Evolutionary conservation across 2,888 invertebrate genomes (phyloP), one percentile per base, ranked within the genome.

Genomic region (Amblyjoppa proteus): DNA sequence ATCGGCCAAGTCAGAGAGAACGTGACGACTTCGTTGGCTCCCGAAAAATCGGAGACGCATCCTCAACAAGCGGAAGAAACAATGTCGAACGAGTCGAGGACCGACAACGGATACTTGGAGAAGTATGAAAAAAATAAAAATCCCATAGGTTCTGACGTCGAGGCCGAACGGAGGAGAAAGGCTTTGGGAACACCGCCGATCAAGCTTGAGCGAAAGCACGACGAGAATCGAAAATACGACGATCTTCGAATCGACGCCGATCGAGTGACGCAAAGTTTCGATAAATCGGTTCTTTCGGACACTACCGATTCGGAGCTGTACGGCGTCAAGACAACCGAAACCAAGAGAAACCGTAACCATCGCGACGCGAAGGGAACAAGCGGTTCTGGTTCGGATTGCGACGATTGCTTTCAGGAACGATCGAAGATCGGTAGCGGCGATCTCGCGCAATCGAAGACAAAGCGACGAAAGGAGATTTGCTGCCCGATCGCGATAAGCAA

Each of bases 301-400:
- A 83, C 83, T 2, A 82, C 81, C 7, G 84, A 87, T 49, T 87
- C 85, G 16, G 87, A 87, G 34, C 68, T 80, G 25, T 83, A 80
- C 51, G 69, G 64, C 28, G 25, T 75, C 5, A 73, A 76, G 13
- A 25, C 28, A 11, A 73, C 75, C 4, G 41, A 75, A 61, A 38
- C 38, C 25, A 78, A 73, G 4, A n/a, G 45, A 0, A 64, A 16
- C 13, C 34, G 41, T 0, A n/a, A 38, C 11, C 68, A 31, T 41
- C 16, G 25, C 7, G 75, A 28, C 9, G 58, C 76, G 5, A 85
- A 83, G n/a, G 83, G 74, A 31, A 85, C 76, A n/a, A 85, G 85
- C 49, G 71, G 41, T n/a, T 85, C 80, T 5, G 83, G 80, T 25
- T 83, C 85, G 38, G 85, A 85, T 28, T 80, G 73, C 83, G 85